phyloP scores from a whole-genome alignment of 2,797 vertebrate genomes.

The Crax fasciolata region DNA sequence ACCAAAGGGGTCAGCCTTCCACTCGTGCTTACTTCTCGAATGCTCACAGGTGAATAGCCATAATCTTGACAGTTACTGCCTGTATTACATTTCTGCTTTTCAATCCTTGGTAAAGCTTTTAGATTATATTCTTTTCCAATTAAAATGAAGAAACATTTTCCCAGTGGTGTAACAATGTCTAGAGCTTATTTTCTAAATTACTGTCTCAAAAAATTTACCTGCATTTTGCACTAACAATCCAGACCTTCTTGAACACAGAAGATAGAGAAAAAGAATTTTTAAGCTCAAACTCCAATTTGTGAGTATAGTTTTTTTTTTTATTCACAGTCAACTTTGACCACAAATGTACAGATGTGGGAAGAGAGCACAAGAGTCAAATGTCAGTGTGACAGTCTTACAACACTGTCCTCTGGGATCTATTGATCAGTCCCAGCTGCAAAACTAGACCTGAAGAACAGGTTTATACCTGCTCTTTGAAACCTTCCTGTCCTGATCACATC shows the following conservation, averaged over 20 bases:
- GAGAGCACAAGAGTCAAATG: background rate
- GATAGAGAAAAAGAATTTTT: background rate
- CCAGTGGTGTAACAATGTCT: background rate
- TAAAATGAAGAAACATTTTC: slow-evolving; percentile 7
- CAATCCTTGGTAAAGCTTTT: background rate
- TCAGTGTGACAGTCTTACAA: background rate
- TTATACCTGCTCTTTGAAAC: background rate
- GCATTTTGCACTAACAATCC: background rate
- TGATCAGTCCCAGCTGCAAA: background rate
- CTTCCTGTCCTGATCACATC: background rate
- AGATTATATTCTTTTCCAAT: background rate
- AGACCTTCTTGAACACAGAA: background rate
- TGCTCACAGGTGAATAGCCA: slow-evolving; percentile 1
- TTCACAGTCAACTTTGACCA: background rate
- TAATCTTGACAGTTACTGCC: background rate
- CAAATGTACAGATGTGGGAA: background rate
- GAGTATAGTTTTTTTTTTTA: background rate
- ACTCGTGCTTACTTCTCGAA: slow-evolving; percentile 12
- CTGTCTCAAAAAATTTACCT: background rate
- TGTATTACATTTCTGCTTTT: background rate
- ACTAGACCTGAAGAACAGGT: background rate
- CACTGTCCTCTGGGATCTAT: background rate
- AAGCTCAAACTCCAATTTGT: background rate
- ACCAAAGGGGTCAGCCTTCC: slow-evolving; percentile 30
- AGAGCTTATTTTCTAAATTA: background rate